A percentile compares a stretch with the other conserved stretches of the same genome.
Conservation (phyloP, 1,140 invertebrate species). For the Aphaenogaster ashmeadi region DNA sequence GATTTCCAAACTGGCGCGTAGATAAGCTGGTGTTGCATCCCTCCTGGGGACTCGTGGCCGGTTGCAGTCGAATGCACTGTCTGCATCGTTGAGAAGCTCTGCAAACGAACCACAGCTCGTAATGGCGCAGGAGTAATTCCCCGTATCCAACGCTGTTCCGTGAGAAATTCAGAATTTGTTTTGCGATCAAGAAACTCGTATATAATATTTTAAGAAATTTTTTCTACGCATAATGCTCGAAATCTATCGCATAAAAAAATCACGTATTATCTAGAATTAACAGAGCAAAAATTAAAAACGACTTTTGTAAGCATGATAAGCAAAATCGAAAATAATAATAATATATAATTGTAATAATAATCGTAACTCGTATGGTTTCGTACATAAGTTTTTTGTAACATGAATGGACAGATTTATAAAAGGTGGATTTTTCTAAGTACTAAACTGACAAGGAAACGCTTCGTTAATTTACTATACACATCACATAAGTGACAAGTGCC, state of each 20-base stretch:
- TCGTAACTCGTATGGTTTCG: neutral
- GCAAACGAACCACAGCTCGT: slow-evolving; percentile 78
- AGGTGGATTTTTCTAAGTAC: neutral
- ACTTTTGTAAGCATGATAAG: neutral
- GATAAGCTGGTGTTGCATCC: slow-evolving; percentile 76
- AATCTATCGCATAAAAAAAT: neutral
- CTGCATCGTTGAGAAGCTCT: slow-evolving; percentile 77
- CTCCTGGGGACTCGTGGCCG: slow-evolving; percentile 73
- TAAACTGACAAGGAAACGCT: neutral
- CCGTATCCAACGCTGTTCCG: slow-evolving; percentile 67
- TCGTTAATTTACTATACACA: slow-evolving; percentile 30
- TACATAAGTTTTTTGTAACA: neutral
- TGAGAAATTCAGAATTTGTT: slow-evolving; percentile 53
- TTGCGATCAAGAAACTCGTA: neutral
- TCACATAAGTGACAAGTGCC: slow-evolving; percentile 42
- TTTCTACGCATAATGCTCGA: neutral
- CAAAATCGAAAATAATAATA: neutral
- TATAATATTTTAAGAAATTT: neutral
- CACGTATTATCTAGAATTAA: neutral
- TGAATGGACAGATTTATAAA: neutral
- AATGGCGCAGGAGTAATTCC: slow-evolving; percentile 75
- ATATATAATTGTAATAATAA: neutral
- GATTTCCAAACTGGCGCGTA: slow-evolving; percentile 81
- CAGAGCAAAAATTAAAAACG: neutral
- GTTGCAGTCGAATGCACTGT: slow-evolving; percentile 80